phyloP scores from a whole-genome alignment of 2,113 vertebrate species.

The Camarhynchus parvulus region DNA sequence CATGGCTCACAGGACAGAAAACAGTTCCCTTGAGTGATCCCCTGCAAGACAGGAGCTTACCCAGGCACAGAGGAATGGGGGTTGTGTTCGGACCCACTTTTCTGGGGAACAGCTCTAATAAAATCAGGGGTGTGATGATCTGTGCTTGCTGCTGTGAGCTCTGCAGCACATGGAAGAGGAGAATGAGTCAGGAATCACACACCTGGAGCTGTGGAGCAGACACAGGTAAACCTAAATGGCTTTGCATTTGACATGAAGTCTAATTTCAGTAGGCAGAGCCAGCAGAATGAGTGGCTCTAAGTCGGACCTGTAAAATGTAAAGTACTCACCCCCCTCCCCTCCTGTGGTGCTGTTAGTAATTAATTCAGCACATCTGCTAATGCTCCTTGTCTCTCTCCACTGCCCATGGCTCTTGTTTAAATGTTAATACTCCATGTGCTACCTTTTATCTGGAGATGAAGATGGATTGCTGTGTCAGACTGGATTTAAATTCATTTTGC shows the following conservation, averaged over 20 bases:
- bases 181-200: not conserved
- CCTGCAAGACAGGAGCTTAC: not conserved
- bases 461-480: slow-evolving; percentile 45
- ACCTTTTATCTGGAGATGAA: slow-evolving; percentile 48
- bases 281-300: not conserved
- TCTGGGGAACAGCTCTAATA: not conserved
- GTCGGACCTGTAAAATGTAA: not conserved
- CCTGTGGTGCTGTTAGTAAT: not conserved
- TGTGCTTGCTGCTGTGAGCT: not conserved
- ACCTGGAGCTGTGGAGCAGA: not conserved
- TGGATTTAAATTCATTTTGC: slow-evolving; percentile 51
- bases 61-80: not conserved
- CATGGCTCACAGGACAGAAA: not conserved
- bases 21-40: fast-evolving
- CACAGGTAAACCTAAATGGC: not conserved
- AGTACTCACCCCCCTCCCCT: not conserved
- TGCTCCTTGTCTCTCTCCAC: not conserved
- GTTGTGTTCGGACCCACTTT: not conserved
- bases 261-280: not conserved
- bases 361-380: slow-evolving; percentile 39
- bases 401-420: slow-evolving; percentile 39
- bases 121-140: not conserved
- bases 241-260: not conserved
- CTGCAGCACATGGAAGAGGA: not conserved
- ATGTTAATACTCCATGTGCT: slow-evolving; percentile 16